These are phyloP conservation scores for Dendroctonus ponderosae DNA, from an alignment of 1,140 invertebrate species.

Conservation along the genomic window DNA sequence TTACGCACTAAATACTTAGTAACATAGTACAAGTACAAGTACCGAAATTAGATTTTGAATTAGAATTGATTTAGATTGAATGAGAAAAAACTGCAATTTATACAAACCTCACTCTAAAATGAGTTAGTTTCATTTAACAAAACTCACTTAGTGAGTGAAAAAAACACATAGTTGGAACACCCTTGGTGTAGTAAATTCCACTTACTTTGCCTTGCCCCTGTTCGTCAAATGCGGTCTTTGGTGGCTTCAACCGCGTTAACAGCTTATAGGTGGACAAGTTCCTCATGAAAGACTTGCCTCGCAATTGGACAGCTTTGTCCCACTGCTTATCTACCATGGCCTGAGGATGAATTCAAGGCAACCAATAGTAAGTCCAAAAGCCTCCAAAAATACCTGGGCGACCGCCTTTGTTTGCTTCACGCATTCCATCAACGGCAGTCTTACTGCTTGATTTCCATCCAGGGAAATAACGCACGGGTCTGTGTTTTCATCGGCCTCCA, in stretches of 20 bases:
- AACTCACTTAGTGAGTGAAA: not conserved
- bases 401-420: conserved; percentile 94
- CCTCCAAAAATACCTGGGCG: conserved; percentile 58
- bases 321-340: conserved; percentile 92
- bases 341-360: conserved; percentile 37
- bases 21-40: too few relatives aligned
- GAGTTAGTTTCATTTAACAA: not conserved
- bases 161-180: not conserved
- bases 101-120: not conserved
- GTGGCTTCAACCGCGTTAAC: conserved; percentile 91
- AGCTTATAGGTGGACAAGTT: conserved; percentile 97
- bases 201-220: conserved; percentile 57
- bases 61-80: not conserved
- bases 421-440: conserved; percentile 97
- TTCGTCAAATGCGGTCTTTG: conserved; percentile 61
- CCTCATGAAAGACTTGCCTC: conserved; percentile 90
- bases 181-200: not conserved
- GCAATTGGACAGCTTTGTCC: conserved; percentile 88
- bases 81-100: not conserved
- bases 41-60: not conserved
- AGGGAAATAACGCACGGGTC: conserved; percentile 96
- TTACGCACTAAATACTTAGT: not conserved
- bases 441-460: conserved; percentile 96
- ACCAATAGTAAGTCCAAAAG: not conserved
- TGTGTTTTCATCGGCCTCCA: conserved; percentile 90